Evolutionary conservation across 1,140 invertebrate genomes (phyloP).

Genomic region (Aphidius ervi): DNA sequence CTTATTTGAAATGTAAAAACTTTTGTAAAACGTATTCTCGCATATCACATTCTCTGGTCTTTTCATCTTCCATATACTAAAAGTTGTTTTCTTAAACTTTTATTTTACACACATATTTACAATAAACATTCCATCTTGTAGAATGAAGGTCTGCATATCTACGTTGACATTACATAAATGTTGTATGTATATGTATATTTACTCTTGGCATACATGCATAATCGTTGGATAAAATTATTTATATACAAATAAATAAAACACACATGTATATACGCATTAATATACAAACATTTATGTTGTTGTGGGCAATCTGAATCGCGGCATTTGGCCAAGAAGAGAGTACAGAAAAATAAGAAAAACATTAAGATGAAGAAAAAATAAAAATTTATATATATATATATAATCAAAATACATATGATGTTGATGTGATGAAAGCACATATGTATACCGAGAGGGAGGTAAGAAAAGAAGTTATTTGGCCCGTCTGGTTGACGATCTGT

Average conservation of each 20-base stretch:
- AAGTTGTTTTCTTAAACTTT: neutral
- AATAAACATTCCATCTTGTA: constrained; percentile 3
- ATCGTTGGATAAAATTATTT: constrained; percentile 43
- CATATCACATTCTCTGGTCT: constrained; percentile 29
- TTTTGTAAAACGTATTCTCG: neutral
- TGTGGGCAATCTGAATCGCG: constrained; percentile 21
- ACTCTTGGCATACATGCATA: constrained; percentile 39
- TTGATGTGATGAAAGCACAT: neutral
- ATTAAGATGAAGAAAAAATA: constrained; percentile 1
- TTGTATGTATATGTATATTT: constrained; percentile 28
- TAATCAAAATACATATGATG: too few species aligned
- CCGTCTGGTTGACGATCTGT: constrained; percentile 25
- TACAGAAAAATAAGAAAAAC: constrained; percentile 13
- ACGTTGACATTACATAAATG: constrained; percentile 33
- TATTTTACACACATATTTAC: constrained; percentile 5
- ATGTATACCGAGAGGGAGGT: constrained; percentile 11
- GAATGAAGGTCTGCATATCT: too few species aligned
- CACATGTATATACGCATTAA: constrained; percentile 10
- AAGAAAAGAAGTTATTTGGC: constrained; percentile 26
- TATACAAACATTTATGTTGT: constrained; percentile 9
- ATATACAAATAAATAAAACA: constrained; percentile 25
- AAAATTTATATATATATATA: neutral
- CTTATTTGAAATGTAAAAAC: constrained; percentile 51
- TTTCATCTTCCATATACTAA: constrained; percentile 4
- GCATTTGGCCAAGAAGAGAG: constrained; percentile 17